Conservation (phyloP, 2,888 invertebrate species). For the Fissipunctia ypsillon region DNA sequence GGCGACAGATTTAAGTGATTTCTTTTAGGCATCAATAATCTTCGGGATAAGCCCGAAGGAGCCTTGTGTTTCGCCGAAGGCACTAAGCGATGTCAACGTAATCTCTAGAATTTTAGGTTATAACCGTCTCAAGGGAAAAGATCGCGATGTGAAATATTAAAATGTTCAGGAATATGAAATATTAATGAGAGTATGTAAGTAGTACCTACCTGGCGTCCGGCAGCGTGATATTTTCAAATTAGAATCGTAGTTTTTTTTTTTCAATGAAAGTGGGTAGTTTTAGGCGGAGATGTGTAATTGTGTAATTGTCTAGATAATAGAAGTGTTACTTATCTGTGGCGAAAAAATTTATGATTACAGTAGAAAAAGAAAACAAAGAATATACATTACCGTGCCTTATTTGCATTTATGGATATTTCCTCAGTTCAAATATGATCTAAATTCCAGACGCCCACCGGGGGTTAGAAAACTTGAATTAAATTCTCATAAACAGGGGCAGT, state of each 20-base stretch:
- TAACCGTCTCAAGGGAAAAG: conserved; percentile 32
- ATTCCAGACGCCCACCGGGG: neutral
- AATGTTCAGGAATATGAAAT: conserved; percentile 38
- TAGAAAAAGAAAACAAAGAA: neutral
- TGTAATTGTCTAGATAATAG: too few relatives aligned
- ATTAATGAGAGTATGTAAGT: conserved; percentile 24
- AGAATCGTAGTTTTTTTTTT: conserved; percentile 3
- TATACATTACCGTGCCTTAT: neutral
- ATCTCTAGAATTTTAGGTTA: conserved; percentile 20
- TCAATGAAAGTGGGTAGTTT: neutral
- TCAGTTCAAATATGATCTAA: conserved; percentile 4
- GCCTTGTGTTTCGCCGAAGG: neutral
- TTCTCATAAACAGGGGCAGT: neutral
- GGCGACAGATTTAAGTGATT: neutral
- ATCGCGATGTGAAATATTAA: conserved; percentile 36
- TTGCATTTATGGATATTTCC: neutral
- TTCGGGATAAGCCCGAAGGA: neutral
- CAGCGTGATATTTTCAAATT: conserved; percentile 23
- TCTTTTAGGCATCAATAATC: neutral
- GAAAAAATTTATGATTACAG: neutral
- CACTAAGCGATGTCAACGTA: conserved; percentile 37
- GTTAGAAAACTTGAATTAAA: neutral
- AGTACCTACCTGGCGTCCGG: neutral
- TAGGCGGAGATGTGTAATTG: neutral
- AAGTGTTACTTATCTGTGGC: neutral